Conservation (phyloP, 2,797 vertebrate genomes). For the Xenopus petersii region DNA sequence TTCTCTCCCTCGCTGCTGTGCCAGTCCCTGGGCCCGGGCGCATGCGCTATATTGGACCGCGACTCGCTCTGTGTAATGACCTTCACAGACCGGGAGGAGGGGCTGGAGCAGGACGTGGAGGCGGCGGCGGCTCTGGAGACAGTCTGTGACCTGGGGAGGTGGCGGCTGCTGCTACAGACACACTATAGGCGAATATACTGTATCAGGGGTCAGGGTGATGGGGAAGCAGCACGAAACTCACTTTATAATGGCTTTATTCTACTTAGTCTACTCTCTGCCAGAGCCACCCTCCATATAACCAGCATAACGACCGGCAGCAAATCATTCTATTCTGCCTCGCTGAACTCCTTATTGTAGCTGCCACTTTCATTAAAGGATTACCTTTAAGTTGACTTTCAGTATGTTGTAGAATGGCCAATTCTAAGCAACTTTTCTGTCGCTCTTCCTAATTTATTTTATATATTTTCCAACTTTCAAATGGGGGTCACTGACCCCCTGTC, state of each 20-base stretch:
- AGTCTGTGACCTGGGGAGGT: too few relatives aligned
- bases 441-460: too few relatives aligned
- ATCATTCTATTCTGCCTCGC: too few relatives aligned
- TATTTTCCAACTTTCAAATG: too few relatives aligned
- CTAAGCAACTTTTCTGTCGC: too few relatives aligned
- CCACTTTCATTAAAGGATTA: too few relatives aligned
- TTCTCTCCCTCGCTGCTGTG: conserved; percentile 70
- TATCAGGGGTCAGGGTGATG: conserved; percentile 62
- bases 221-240: conserved; percentile 92
- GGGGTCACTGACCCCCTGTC: too few relatives aligned
- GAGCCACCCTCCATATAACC: conserved; percentile 59
- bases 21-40: conserved; percentile 89
- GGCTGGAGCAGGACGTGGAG: neutral
- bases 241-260: conserved; percentile 97
- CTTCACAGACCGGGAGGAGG: conserved; percentile 85
- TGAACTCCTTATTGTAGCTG: too few relatives aligned
- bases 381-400: too few relatives aligned
- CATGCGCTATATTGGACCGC: conserved; percentile 99
- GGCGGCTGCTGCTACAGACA: neutral
- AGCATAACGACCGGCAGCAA: too few relatives aligned
- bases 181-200: conserved; percentile 16
- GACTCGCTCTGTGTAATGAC: conserved; percentile 95
- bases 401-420: too few relatives aligned
- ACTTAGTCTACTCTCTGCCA: conserved; percentile 93
- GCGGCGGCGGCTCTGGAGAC: conserved; percentile 58